Percentiles rank a stretch among this genome's conserved stretches.
Conservation (phyloP, 1,140 invertebrate species). For the Metaphire vulgaris region DNA sequence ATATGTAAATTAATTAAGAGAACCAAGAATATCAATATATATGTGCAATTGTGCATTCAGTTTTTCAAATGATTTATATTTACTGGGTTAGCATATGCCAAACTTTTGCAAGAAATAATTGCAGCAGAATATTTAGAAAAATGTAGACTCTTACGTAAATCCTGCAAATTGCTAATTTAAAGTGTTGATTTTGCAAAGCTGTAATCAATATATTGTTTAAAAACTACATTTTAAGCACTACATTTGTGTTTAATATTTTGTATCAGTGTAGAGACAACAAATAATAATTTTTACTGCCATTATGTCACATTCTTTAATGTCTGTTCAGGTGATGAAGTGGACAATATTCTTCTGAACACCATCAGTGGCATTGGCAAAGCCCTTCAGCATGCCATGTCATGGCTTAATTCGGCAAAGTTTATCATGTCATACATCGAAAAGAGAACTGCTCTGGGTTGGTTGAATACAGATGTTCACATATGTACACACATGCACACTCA, state of each 20-base stretch:
- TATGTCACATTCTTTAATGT: background rate
- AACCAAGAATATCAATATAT: no score
- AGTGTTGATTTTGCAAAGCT: no score
- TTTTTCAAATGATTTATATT: no score
- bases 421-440: background rate
- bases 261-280: background rate
- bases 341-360: background rate
- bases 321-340: background rate
- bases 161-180: background rate
- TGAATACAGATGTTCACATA: no score
- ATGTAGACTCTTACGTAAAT: background rate
- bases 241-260: background rate
- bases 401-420: background rate
- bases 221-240: background rate
- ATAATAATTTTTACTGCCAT: background rate
- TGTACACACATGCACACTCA: no score
- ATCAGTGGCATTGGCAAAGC: background rate
- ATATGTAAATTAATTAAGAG: no score
- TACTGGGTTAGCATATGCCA: no score
- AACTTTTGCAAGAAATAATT: no score
- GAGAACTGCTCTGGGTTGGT: background rate
- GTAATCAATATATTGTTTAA: background rate
- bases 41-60: no score
- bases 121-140: no score
- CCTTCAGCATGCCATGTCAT: background rate